These are phyloP conservation scores for Pangasius larnaudii DNA, from an alignment of 2,797 vertebrate species.

Conservation along the genomic window DNA sequence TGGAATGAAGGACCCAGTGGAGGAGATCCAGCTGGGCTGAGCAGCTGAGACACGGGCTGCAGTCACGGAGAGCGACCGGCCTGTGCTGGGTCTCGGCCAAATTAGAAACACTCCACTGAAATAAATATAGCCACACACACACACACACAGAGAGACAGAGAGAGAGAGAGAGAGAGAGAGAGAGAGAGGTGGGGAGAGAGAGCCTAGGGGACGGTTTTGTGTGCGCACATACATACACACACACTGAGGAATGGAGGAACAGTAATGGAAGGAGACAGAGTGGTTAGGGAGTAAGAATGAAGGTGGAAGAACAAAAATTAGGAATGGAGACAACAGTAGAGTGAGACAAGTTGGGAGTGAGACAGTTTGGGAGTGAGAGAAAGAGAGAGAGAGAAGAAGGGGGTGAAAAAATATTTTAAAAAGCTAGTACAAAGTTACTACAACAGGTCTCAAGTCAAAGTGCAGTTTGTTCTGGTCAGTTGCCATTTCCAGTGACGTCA, in stretches of 20 bases:
- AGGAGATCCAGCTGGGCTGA: conserved; percentile 80
- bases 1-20: conserved; percentile 76
- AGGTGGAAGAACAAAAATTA: conserved; percentile 11
- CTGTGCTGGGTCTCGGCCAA: conserved; percentile 77
- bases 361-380: not conserved
- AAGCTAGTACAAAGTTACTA: not conserved
- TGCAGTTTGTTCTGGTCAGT: not conserved
- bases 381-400: not conserved
- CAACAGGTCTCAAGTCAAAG: not conserved
- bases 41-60: conserved; percentile 83
- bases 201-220: not conserved
- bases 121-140: conserved; percentile 74
- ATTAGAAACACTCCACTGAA: conserved; percentile 79
- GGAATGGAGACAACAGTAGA: conserved; percentile 11
- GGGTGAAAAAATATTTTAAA: not conserved
- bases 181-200: not conserved
- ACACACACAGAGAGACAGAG: conserved; percentile 41
- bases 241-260: not conserved
- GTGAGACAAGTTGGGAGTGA: not conserved
- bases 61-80: conserved; percentile 77
- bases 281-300: conserved; percentile 14
- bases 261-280: conserved; percentile 27
- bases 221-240: conserved; percentile 32
- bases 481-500: not conserved
- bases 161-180: conserved; percentile 19